Evolutionary conservation across 1,140 invertebrate genomes (phyloP), one percentile per base, ranked within the genome.

Genomic region (Eupeodes corollae): DNA sequence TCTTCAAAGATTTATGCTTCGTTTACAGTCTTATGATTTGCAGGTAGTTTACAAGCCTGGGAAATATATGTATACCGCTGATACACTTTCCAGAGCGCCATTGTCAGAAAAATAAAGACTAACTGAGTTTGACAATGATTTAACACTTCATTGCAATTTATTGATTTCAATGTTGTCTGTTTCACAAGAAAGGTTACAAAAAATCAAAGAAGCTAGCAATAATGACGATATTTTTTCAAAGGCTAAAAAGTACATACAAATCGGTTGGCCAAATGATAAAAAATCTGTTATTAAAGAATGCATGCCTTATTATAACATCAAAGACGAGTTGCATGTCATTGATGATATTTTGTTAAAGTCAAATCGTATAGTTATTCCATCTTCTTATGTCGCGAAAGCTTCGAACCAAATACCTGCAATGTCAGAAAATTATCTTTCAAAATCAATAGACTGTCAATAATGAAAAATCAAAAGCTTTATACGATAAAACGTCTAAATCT

Each of bases 51-150:
- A 55, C 50, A 56, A 54, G 50, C 60, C 59, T 32, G 72, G 72
- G 6, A 73, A 69, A 58, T 57, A 59, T 18, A 54, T 75, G 52
- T 65, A 60, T 50, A 52, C 72, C 32, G 59, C 68, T 42, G 70
- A 75, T 58, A 63, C 62, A 14, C 58, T 70, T 51, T 66, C 69
- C 48, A 47, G 72, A 55, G 53, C 59, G 8, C 50, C 57, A 42
- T 38, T 52, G 13, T 47, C 42, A 49, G 11, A 52, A 33, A 47
- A n/a, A n/a, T n/a, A n/a, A n/a, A 55, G 13, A 51, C 39, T 54
- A 18, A 26, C 12, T 41, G 51, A 51, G 1, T 43, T 54, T 44
- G 55, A 65, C 13, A 19, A 46, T 16, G 50, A 55, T 21, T 48
- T 54, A 6, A 47, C 50, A 33, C n/a, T 52, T 41, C 50, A 62